Conservation (phyloP, 1,140 invertebrate genomes). For the Tigriopus japonicus region DNA sequence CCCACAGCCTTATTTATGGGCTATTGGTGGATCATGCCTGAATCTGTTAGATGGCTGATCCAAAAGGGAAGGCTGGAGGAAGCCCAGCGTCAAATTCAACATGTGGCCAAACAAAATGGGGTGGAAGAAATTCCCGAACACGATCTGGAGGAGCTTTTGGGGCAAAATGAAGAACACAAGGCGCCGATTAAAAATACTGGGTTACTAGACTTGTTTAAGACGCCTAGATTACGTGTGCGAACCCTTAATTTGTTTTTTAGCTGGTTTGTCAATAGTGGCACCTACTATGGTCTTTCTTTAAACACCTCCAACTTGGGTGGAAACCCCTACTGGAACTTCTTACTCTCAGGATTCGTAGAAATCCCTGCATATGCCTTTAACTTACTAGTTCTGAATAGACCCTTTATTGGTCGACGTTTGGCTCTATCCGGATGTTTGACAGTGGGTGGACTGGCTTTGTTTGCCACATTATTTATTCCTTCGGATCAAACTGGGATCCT, state of each 20-base stretch:
- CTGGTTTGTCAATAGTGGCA: conserved; percentile 50
- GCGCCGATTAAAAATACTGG: conserved; percentile 22
- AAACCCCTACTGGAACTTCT: conserved; percentile 51
- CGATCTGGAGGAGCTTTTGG: conserved; percentile 24
- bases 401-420: conserved; percentile 42
- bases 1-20: background rate
- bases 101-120: conserved; percentile 21
- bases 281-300: conserved; percentile 62
- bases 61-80: conserved; percentile 15
- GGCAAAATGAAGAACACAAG: conserved; percentile 5
- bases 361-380: conserved; percentile 47
- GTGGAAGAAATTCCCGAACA: conserved; percentile 29
- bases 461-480: conserved; percentile 25
- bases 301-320: conserved; percentile 51
- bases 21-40: conserved; percentile 18
- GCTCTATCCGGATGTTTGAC: conserved; percentile 49
- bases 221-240: conserved; percentile 45
- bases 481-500: conserved; percentile 37
- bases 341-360: conserved; percentile 52
- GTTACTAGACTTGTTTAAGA: conserved; percentile 42
- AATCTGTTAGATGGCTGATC: conserved; percentile 18
- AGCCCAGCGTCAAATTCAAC: conserved; percentile 20
- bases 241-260: conserved; percentile 50
- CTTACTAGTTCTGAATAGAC: conserved; percentile 42
- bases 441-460: conserved; percentile 38